A percentile compares a stretch with the other conserved stretches of the same genome.
phyloP scores from a whole-genome alignment of 1,140 invertebrate species.

The Phocides pigmalion region DNA sequence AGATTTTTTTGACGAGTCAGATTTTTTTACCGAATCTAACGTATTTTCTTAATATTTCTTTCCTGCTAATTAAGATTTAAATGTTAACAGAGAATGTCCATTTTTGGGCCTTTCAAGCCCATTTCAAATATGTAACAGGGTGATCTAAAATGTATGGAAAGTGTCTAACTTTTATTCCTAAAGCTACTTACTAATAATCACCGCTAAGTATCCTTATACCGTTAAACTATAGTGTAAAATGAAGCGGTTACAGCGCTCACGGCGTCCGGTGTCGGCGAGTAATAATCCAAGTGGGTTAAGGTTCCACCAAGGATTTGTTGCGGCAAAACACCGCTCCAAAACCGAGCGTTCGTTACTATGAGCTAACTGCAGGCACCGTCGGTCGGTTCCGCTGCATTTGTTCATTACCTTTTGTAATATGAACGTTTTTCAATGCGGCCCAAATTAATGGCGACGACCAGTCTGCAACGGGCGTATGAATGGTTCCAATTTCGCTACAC shows the following conservation, averaged over 20 bases:
- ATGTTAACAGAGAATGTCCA: too few species aligned
- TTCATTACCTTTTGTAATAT: slow-evolving; percentile 66
- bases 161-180: too few species aligned
- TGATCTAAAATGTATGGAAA: too few species aligned
- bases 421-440: slow-evolving; percentile 41
- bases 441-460: slow-evolving; percentile 56
- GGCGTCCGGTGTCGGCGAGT: slow-evolving; percentile 70
- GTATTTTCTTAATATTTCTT: too few species aligned
- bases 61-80: too few species aligned
- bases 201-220: slow-evolving; percentile 14
- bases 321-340: slow-evolving; percentile 82
- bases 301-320: slow-evolving; percentile 83
- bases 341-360: slow-evolving; percentile 75
- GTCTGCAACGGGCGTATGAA: slow-evolving; percentile 58
- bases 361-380: slow-evolving; percentile 69
- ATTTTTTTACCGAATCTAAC: neutral
- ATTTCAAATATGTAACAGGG: too few species aligned
- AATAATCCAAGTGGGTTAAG: slow-evolving; percentile 83
- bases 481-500: slow-evolving; percentile 43
- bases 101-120: too few species aligned
- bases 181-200: neutral
- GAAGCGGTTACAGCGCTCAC: slow-evolving; percentile 65
- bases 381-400: slow-evolving; percentile 75
- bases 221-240: slow-evolving; percentile 39
- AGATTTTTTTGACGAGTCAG: neutral